A percentile compares a stretch with the other conserved stretches of the same genome.
Evolutionary conservation across 2,797 vertebrate genomes (phyloP).

Genomic region (Halcyon leucocephala): DNA sequence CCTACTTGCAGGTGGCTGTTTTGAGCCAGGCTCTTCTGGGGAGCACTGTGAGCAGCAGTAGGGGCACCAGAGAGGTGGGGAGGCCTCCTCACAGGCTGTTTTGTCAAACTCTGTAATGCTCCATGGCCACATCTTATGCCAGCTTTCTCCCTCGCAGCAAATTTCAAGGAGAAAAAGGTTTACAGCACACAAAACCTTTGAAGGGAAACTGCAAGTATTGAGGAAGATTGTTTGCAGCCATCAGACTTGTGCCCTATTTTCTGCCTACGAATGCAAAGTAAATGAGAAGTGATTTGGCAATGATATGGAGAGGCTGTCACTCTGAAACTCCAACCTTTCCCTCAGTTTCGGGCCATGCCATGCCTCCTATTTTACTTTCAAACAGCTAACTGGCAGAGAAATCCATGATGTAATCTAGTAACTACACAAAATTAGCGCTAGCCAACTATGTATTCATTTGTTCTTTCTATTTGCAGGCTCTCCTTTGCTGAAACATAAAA

Average conservation of each 20-base stretch:
- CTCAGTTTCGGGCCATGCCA: background rate
- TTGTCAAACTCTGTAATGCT: background rate
- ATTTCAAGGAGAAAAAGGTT: background rate
- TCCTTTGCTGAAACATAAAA: conserved; percentile 10
- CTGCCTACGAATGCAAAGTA: background rate
- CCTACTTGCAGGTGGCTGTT: background rate
- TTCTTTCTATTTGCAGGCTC: background rate
- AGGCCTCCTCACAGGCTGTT: accelerated
- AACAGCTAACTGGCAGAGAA: conserved; percentile 16
- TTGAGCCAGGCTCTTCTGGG: background rate
- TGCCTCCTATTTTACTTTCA: background rate
- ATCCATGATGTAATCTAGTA: background rate
- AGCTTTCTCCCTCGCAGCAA: background rate
- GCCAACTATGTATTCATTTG: conserved; percentile 10
- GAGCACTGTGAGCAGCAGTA: accelerated
- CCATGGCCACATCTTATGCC: accelerated
- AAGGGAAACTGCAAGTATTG: background rate
- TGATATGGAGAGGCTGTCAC: background rate
- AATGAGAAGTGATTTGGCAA: background rate
- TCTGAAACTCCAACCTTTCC: background rate
- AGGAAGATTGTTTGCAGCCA: background rate
- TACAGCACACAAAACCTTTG: background rate
- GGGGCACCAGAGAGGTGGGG: too few species aligned
- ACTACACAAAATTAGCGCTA: conserved; percentile 8
- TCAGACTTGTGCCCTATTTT: background rate